These are phyloP conservation scores for Aproaerema taeniolella DNA, from an alignment of 2,888 invertebrate species.

Conservation along the genomic window DNA sequence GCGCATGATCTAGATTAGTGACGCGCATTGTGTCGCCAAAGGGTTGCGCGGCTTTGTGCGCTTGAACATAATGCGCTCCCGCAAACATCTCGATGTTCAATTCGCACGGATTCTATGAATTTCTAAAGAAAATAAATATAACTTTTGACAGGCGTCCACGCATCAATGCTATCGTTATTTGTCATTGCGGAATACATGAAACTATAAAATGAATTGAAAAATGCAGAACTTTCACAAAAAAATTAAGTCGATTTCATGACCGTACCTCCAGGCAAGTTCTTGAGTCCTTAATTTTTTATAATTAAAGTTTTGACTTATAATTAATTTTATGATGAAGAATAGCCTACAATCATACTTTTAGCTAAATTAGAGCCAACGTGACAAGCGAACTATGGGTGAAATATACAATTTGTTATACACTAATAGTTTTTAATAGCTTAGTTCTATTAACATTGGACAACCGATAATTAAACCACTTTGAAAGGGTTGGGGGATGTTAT, in stretches of 20 bases:
- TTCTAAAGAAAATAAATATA: constrained; percentile 77
- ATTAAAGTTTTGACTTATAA: constrained; percentile 20
- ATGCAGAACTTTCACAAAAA: constrained; percentile 22
- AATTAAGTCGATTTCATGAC: neutral
- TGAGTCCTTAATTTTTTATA: too few relatives aligned
- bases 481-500: constrained; percentile 37
- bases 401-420: constrained; percentile 53
- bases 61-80: constrained; percentile 49
- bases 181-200: constrained; percentile 56
- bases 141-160: constrained; percentile 70
- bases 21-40: constrained; percentile 74
- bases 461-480: constrained; percentile 59
- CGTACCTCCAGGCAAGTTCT: neutral
- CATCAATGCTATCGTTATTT: constrained; percentile 68
- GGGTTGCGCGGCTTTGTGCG: constrained; percentile 65
- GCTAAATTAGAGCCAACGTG: constrained; percentile 56
- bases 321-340: constrained; percentile 41
- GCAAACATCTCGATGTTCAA: constrained; percentile 67
- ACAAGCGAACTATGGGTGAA: constrained; percentile 42
- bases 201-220: constrained; percentile 44
- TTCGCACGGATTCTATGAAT: constrained; percentile 72
- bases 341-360: constrained; percentile 62
- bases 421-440: constrained; percentile 71
- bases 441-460: constrained; percentile 62
- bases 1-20: constrained; percentile 77